Conservation (phyloP, 92 coral and sea anemone species). For the Palythoa heliodiscus region DNA sequence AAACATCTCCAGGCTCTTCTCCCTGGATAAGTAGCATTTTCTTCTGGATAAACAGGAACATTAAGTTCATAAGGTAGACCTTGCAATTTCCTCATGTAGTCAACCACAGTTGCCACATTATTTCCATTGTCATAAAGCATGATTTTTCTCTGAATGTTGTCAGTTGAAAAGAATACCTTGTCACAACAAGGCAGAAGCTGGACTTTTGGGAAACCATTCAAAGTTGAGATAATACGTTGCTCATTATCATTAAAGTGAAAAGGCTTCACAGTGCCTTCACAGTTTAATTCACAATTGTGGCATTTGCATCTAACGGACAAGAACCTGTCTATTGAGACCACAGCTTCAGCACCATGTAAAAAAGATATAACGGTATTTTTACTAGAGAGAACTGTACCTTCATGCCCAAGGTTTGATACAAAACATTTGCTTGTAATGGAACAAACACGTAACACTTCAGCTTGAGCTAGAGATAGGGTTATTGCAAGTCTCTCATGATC, state of each 20-base stretch:
- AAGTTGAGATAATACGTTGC: slow-evolving; percentile 37
- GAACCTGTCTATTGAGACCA: slow-evolving; percentile 52
- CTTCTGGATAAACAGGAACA: slow-evolving; percentile 60
- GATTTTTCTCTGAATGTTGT: slow-evolving; percentile 57
- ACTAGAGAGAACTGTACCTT: slow-evolving; percentile 55
- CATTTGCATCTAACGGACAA: slow-evolving; percentile 48
- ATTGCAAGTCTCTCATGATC: no score
- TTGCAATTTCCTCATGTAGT: slow-evolving; percentile 56
- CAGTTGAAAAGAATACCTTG: slow-evolving; percentile 47
- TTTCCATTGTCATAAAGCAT: slow-evolving; percentile 42
- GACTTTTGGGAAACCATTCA: slow-evolving; percentile 55
- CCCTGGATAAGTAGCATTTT: slow-evolving; percentile 59
- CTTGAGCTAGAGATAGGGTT: no score
- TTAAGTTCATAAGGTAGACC: slow-evolving; percentile 16
- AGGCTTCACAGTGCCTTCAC: slow-evolving; percentile 58
- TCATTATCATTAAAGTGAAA: slow-evolving; percentile 43
- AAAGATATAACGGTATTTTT: slow-evolving; percentile 46
- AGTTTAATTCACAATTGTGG: slow-evolving; percentile 30
- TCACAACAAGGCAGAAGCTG: slow-evolving; percentile 49
- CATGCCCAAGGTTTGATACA: slow-evolving; percentile 52
- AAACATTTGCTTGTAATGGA: slow-evolving; percentile 56
- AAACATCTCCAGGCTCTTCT: slow-evolving; percentile 48
- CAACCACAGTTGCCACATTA: slow-evolving; percentile 57
- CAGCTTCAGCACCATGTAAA: slow-evolving; percentile 42
- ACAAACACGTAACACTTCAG: not conserved